Evolutionary conservation across 2,797 vertebrate species (phyloP).

Genomic region (Sciurus carolinensis): DNA sequence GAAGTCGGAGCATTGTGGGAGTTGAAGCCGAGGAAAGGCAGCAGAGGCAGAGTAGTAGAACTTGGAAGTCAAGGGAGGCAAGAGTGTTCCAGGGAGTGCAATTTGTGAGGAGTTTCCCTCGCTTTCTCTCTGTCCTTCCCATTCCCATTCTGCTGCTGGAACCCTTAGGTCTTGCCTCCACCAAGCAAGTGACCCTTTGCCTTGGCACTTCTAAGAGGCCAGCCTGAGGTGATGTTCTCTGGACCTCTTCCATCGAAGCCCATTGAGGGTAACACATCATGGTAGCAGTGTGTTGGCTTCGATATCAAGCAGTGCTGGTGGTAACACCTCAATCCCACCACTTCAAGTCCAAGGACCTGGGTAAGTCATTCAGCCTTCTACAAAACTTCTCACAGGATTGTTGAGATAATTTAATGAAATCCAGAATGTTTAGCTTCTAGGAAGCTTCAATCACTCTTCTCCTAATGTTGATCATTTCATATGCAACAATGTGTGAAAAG

Average conservation of each 20-base stretch:
- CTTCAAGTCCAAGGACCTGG: not conserved
- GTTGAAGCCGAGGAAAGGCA: not conserved
- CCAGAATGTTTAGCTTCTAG: not conserved
- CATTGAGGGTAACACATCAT: not conserved
- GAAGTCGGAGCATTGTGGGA: not conserved
- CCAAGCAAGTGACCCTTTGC: conserved; percentile 17
- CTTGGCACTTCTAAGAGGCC: not conserved
- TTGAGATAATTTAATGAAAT: conserved; percentile 1
- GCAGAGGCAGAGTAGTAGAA: not conserved
- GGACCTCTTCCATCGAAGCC: not conserved
- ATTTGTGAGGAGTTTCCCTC: not conserved
- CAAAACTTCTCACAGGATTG: not conserved
- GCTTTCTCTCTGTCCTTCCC: not conserved
- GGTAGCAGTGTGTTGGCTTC: not conserved
- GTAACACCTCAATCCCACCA: not conserved
- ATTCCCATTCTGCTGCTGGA: not conserved
- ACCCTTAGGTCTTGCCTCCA: not conserved
- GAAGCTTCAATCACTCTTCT: not conserved
- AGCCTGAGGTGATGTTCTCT: not conserved
- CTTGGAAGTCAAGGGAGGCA: not conserved
- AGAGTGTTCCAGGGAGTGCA: not conserved
- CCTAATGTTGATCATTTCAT: not conserved
- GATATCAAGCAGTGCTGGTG: not conserved
- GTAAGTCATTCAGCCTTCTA: not conserved
- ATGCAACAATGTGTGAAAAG: not conserved